phyloP scores from a whole-genome alignment of 2,113 vertebrate species.

The Ictalurus furcatus region DNA sequence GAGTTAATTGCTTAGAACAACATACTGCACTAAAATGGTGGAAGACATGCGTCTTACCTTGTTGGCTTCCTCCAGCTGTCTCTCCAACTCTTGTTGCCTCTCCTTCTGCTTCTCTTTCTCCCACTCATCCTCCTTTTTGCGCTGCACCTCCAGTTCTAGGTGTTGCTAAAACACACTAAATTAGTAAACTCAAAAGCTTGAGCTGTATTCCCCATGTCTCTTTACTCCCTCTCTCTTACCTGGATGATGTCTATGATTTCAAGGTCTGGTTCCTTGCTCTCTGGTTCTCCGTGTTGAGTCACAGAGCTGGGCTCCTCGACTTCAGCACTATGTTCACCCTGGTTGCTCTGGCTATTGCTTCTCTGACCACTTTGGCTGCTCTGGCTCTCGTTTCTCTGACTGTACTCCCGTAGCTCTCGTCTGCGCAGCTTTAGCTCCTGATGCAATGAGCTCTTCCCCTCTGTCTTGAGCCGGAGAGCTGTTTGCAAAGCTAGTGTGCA shows the following conservation, averaged over 20 bases:
- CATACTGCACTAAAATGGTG: not conserved
- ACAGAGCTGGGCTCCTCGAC: conserved; percentile 57
- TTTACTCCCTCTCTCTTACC: conserved; percentile 52
- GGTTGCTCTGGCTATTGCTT: conserved; percentile 62
- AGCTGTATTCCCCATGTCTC: not conserved
- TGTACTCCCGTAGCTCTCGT: conserved; percentile 65
- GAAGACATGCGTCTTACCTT: conserved; percentile 57
- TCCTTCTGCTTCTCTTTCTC: conserved; percentile 68
- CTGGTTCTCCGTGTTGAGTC: conserved; percentile 62
- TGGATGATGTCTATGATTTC: conserved; percentile 76
- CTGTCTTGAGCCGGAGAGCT: conserved; percentile 66
- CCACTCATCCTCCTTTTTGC: conserved; percentile 66
- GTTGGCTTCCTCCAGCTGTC: conserved; percentile 72
- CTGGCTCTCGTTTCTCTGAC: conserved; percentile 46
- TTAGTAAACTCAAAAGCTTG: not conserved
- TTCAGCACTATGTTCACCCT: conserved; percentile 40
- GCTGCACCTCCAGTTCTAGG: conserved; percentile 67
- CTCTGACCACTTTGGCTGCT: conserved; percentile 45
- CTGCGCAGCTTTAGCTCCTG: conserved; percentile 71
- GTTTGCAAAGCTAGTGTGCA: conserved; percentile 67
- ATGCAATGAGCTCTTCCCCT: conserved; percentile 69
- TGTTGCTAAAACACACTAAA: conserved; percentile 64
- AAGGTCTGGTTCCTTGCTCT: conserved; percentile 66
- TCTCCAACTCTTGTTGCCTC: conserved; percentile 73
- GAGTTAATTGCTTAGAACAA: not conserved